Evolutionary conservation across 2,113 vertebrate species (phyloP).

Genomic region (Strix aluco): DNA sequence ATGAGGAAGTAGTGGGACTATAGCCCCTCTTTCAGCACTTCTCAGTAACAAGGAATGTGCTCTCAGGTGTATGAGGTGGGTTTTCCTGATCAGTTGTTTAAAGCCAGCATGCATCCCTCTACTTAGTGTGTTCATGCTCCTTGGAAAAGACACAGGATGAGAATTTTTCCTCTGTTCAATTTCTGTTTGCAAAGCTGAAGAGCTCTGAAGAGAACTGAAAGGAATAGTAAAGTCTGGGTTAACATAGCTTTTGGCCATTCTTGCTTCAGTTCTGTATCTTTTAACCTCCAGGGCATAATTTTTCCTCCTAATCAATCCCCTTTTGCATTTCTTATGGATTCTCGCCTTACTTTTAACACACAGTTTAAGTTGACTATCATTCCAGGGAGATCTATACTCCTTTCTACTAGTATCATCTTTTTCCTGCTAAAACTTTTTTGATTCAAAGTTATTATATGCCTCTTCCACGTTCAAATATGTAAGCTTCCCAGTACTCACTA

Average conservation of each 20-base stretch:
- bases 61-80: not conserved
- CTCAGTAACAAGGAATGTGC: not conserved
- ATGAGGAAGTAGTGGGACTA: not conserved
- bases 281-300: not conserved
- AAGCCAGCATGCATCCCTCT: not conserved
- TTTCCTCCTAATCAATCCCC: not conserved
- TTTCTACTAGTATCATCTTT: not conserved
- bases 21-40: not conserved
- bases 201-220: not conserved
- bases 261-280: not conserved
- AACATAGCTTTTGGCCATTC: not conserved
- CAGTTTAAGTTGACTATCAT: not conserved
- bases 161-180: not conserved
- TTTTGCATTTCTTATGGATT: not conserved
- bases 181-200: constrained; percentile 9
- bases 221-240: not conserved
- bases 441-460: not conserved
- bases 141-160: not conserved
- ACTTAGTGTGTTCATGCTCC: not conserved
- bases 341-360: not conserved
- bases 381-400: not conserved
- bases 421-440: not conserved
- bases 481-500: not conserved
- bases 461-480: not conserved
- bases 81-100: not conserved